Evolutionary conservation across 1,140 invertebrate species (phyloP).

Genomic region (Hylaeus volcanicus): DNA sequence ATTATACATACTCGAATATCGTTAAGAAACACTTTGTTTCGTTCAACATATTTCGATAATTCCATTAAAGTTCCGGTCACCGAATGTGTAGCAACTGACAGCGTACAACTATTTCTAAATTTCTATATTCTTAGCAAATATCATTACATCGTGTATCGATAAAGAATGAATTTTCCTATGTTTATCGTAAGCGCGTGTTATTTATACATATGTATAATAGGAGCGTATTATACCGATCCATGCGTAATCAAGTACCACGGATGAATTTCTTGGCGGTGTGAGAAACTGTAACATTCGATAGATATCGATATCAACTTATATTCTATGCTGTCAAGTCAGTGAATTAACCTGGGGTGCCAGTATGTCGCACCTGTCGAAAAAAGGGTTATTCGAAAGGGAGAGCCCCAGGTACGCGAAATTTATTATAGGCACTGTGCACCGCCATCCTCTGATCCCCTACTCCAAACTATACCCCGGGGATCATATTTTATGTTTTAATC

Average conservation of each 20-base stretch:
- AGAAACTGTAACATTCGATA: neutral
- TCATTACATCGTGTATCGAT: too few species aligned
- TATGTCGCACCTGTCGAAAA: slow-evolving; percentile 38
- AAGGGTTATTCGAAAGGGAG: slow-evolving; percentile 23
- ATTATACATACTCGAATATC: too few species aligned
- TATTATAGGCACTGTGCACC: slow-evolving; percentile 50
- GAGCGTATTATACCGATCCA: neutral
- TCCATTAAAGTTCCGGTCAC: too few species aligned
- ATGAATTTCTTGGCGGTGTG: slow-evolving; percentile 3
- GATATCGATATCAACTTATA: neutral
- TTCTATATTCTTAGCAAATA: too few species aligned
- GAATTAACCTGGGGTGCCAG: slow-evolving; percentile 27
- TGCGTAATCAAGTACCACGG: slow-evolving; percentile 3
- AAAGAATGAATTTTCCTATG: too few species aligned
- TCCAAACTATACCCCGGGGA: slow-evolving; percentile 65
- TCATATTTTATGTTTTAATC: slow-evolving; percentile 81
- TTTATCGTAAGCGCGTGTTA: too few species aligned
- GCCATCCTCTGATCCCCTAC: slow-evolving; percentile 22
- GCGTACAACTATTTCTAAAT: too few species aligned
- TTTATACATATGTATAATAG: too few species aligned
- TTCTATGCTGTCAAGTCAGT: slow-evolving; percentile 1
- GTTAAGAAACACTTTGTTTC: too few species aligned
- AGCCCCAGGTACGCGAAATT: slow-evolving; percentile 56
- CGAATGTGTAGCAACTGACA: too few species aligned
- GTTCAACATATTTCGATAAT: too few species aligned